Evolutionary conservation across 2,888 invertebrate genomes (phyloP).

Genomic region (Oscheius sp.): DNA sequence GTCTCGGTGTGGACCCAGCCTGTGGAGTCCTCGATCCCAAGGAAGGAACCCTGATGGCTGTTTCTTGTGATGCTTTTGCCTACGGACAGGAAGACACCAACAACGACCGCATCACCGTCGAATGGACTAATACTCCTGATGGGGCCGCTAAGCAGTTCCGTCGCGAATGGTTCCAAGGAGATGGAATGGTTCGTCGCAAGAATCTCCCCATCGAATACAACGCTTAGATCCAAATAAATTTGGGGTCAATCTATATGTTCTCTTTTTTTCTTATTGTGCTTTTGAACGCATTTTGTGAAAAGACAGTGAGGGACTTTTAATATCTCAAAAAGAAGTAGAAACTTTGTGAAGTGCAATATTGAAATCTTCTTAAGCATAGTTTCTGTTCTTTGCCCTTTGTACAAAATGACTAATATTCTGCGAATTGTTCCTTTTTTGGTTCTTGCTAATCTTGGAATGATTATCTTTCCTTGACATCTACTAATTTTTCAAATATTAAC

Average conservation of each 20-base stretch:
- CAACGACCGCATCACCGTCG: conserved; percentile 36
- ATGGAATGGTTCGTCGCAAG: conserved; percentile 40
- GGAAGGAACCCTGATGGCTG: conserved; percentile 54
- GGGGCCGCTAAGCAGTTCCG: conserved; percentile 58
- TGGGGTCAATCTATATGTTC: not conserved
- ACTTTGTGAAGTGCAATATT: not conserved
- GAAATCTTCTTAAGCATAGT: not conserved
- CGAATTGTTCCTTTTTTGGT: too few relatives aligned
- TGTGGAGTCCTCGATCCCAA: conserved; percentile 63
- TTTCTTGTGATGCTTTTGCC: conserved; percentile 42
- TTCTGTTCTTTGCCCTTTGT: too few relatives aligned
- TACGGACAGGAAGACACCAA: conserved; percentile 25
- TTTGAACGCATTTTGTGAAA: too few relatives aligned
- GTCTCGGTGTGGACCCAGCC: too few relatives aligned
- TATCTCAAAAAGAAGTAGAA: not conserved
- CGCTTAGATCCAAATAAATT: too few relatives aligned
- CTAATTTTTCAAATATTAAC: too few relatives aligned
- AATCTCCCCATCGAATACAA: conserved; percentile 34
- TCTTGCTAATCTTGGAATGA: too few relatives aligned
- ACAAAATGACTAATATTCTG: too few relatives aligned
- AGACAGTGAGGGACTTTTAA: too few relatives aligned
- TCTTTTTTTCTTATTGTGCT: too few relatives aligned
- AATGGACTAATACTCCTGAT: conserved; percentile 58
- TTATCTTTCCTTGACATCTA: too few relatives aligned
- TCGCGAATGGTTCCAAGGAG: conserved; percentile 45